Evolutionary conservation across 92 coral and sea anemone genomes (phyloP), one percentile per base, ranked within the genome.

Genomic region (Parazoanthus swiftii): DNA sequence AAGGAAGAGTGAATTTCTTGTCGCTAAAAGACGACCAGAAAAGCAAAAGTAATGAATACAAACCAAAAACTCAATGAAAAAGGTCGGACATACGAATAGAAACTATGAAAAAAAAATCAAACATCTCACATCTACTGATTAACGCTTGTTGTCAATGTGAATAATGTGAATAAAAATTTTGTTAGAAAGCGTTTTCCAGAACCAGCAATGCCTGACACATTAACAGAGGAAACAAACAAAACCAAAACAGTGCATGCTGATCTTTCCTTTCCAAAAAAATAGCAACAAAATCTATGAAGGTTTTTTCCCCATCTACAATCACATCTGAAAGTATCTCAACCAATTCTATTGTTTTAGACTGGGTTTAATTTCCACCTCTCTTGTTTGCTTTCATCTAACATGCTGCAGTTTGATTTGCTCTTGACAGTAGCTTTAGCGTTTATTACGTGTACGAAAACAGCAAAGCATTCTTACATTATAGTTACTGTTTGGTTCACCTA

Each of bases 1-100:
- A 80, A 80, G 87, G 79, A 84, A 84, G 87, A 84, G 66, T 84
- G 87, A 84, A 84, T 71, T 84, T 84, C 87, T 84, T 84, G 87
- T 84, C 87, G 77, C 87, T 84, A 84, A 25, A 71, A 84, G 75
- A 84, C 87, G 67, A 84, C 87, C 87, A 84, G 79, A 84, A 84
- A 84, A 84, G 87, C 26, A 71, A 84, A 71, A 37, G 59, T 70
- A 73, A 51, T 71, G 46, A 84, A 71, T 71, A 79, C n/a, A 79
- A 77, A 46, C 77, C 74, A 70, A 73, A 72, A 72, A 72, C 76
- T 72, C 42, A 21, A 0, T 72, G 42, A 72, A 72, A 72, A 73
- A 43, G 77, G 9, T 71, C 37, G 75, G 26, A 33, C 14, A 33
- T 73, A 35, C 42, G 43, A 73, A 73, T 73, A 73, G 35, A 73